These are phyloP conservation scores for Ferdinandea cuprea DNA, from an alignment of 2,888 invertebrate species.

Conservation along the genomic window DNA sequence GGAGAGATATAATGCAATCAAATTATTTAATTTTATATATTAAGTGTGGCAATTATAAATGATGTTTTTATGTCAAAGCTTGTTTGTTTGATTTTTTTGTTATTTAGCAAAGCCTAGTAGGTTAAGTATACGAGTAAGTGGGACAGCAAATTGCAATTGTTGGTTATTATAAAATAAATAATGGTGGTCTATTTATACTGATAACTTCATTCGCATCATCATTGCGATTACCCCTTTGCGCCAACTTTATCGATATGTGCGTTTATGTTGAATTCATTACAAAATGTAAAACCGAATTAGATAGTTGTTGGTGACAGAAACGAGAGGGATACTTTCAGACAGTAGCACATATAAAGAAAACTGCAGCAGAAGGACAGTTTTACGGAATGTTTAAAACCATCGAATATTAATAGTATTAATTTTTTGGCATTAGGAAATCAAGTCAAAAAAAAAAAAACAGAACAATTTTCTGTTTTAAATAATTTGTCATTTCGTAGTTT, in stretches of 20 bases:
- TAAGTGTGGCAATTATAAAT: constrained; percentile 57
- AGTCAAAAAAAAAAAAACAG: too few species aligned
- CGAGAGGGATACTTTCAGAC: too few species aligned
- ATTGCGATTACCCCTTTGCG: not conserved
- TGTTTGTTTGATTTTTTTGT: not conserved
- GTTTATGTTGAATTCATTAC: constrained; percentile 21
- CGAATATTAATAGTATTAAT: too few species aligned
- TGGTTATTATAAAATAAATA: not conserved
- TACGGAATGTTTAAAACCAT: too few species aligned
- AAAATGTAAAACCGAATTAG: too few species aligned
- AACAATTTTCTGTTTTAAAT: too few species aligned
- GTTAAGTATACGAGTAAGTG: constrained; percentile 30
- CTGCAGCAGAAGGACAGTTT: too few species aligned
- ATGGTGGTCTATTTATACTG: constrained; percentile 8
- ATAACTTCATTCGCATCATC: constrained; percentile 2
- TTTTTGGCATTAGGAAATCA: too few species aligned
- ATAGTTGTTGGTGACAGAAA: too few species aligned
- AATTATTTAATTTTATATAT: constrained; percentile 60
- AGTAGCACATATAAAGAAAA: too few species aligned
- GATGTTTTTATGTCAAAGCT: constrained; percentile 29
- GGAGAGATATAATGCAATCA: constrained; percentile 62
- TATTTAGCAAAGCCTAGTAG: constrained; percentile 9
- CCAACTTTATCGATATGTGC: not conserved
- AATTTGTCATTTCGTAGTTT: too few species aligned
- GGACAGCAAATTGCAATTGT: constrained; percentile 12